Evolutionary conservation across 1,140 invertebrate species (phyloP).

Genomic region (Neomicropteryx cornuta): DNA sequence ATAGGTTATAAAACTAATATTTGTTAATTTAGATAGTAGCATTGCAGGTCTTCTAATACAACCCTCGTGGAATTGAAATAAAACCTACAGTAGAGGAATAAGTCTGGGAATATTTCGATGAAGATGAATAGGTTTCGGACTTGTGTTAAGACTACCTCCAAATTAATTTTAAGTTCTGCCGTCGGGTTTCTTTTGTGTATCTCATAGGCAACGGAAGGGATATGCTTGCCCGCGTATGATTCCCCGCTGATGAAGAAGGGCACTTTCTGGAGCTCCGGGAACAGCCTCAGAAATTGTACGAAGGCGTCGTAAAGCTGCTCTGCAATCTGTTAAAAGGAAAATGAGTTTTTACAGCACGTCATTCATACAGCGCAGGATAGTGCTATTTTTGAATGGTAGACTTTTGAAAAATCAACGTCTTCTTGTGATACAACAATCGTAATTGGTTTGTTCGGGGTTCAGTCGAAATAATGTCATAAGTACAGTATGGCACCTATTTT

Average conservation of each 20-base stretch:
- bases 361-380: too few species aligned
- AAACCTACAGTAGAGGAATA: constrained; percentile 2
- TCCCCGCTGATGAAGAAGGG: constrained; percentile 71
- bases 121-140: too few species aligned
- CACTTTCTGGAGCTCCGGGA: constrained; percentile 52
- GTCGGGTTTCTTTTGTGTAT: constrained; percentile 64
- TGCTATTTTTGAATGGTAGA: too few species aligned
- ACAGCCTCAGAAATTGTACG: constrained; percentile 61
- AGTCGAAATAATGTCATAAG: too few species aligned
- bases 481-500: too few species aligned
- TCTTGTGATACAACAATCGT: too few species aligned
- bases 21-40: constrained; percentile 2
- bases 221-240: constrained; percentile 77
- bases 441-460: too few species aligned
- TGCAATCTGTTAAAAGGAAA: constrained; percentile 41
- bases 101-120: too few species aligned
- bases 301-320: constrained; percentile 52
- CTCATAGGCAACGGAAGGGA: constrained; percentile 62
- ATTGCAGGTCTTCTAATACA: not conserved
- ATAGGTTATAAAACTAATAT: too few species aligned
- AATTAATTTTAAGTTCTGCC: constrained; percentile 49
- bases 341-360: too few species aligned
- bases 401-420: too few species aligned
- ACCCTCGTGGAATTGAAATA: constrained; percentile 1
- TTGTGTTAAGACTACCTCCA: too few species aligned